Conservation (phyloP, 37 sponge, comb jelly and placozoan genomes). For the Beroe forskalii region DNA sequence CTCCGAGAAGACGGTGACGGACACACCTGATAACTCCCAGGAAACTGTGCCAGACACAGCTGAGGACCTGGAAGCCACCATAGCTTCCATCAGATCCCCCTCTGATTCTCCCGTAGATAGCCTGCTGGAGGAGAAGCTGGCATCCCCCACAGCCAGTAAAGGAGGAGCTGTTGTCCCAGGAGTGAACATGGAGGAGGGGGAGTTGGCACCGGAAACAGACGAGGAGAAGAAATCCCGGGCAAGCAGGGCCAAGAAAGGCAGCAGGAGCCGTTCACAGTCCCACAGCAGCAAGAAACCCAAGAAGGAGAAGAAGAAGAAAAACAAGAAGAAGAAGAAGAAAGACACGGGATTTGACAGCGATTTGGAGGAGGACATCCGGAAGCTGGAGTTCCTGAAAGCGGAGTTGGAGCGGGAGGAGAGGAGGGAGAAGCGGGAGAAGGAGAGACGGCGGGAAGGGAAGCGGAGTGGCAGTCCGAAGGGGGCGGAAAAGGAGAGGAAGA, state of each 20-base stretch:
- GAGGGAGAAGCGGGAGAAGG: constrained; percentile 12
- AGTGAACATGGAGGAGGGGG: constrained; percentile 39
- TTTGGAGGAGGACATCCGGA: constrained; percentile 57
- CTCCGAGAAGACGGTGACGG: neutral
- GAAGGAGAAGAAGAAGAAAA: constrained; percentile 51
- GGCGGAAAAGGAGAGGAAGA: neutral
- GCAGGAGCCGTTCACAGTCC: constrained; percentile 18
- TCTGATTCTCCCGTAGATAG: neutral
- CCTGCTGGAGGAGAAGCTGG: constrained; percentile 13
- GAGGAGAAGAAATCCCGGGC: neutral
- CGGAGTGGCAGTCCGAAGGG: constrained; percentile 27
- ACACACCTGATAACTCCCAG: neutral
- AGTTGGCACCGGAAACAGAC: neutral
- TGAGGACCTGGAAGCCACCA: neutral
- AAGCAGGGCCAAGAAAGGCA: neutral
- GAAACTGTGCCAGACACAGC: neutral
- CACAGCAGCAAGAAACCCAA: constrained; percentile 2
- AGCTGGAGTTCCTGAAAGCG: constrained; percentile 54
- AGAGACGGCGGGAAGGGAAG: constrained; percentile 2
- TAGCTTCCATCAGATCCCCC: constrained; percentile 40
- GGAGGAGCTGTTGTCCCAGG: neutral
- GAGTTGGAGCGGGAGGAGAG: constrained; percentile 64
- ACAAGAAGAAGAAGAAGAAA: constrained; percentile 58
- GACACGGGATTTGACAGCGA: constrained; percentile 2
- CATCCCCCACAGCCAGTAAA: neutral